phyloP scores from a whole-genome alignment of 2,797 vertebrate genomes.

The Acestrorhynchus altus region DNA sequence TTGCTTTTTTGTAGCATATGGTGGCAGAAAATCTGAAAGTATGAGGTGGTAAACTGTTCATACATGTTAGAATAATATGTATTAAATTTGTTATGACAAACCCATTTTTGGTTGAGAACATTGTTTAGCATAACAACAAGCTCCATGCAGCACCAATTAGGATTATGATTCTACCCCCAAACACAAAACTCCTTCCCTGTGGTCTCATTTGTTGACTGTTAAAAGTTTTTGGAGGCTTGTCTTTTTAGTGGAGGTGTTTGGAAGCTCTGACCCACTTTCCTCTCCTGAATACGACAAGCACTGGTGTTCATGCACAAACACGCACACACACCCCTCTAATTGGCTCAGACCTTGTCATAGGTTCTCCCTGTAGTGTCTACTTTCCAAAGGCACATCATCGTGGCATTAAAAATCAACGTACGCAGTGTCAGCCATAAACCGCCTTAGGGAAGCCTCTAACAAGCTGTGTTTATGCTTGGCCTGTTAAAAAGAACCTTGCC shows the following conservation, averaged over 20 bases:
- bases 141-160: neutral
- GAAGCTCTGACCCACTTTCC: constrained; percentile 70
- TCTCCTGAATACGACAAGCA: constrained; percentile 58
- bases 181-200: neutral
- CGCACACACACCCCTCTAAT: constrained; percentile 68
- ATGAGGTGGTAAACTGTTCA: constrained; percentile 3
- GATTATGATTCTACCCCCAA: constrained; percentile 26
- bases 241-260: constrained; percentile 46
- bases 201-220: constrained; percentile 19
- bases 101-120: neutral
- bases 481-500: constrained; percentile 31
- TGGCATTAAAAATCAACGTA: constrained; percentile 66
- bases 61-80: neutral
- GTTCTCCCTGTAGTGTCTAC: constrained; percentile 59
- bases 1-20: neutral
- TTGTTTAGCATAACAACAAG: constrained; percentile 42
- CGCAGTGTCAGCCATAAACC: constrained; percentile 43
- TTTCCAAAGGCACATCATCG: constrained; percentile 59
- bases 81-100: constrained; percentile 3
- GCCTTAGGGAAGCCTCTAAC: constrained; percentile 37
- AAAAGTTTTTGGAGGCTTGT: constrained; percentile 49
- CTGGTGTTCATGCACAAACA: constrained; percentile 60
- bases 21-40: neutral
- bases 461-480: constrained; percentile 40
- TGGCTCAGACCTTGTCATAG: constrained; percentile 69